Percentiles rank a stretch among this genome's conserved stretches.
Conservation (phyloP, 2,113 vertebrate genomes). For the Myocastor coypus region DNA sequence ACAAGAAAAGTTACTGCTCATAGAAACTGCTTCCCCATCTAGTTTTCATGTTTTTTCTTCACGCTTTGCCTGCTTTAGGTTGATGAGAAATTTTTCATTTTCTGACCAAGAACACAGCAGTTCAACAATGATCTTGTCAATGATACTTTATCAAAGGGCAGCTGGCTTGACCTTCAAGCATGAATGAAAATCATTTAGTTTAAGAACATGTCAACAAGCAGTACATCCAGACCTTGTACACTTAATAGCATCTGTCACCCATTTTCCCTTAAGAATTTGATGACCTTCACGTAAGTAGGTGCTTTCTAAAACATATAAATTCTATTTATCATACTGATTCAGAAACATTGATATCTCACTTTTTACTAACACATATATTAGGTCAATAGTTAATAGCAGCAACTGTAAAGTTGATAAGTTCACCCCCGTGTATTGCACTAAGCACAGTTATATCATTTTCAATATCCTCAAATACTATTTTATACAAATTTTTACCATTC, state of each 20-base stretch:
- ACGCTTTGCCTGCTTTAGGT: conserved; percentile 51
- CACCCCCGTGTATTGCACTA: not conserved
- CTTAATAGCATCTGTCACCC: conserved; percentile 81
- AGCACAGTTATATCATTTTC: not conserved
- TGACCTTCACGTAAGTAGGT: conserved; percentile 79
- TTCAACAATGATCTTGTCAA: conserved; percentile 73
- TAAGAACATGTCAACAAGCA: conserved; percentile 81
- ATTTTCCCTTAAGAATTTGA: conserved; percentile 79
- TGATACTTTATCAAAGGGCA: conserved; percentile 63
- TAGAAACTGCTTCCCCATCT: conserved; percentile 3
- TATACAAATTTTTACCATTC: not conserved
- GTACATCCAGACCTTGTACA: conserved; percentile 76
- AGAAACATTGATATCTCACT: conserved; percentile 69
- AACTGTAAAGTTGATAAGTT: conserved; percentile 30
- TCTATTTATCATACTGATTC: conserved; percentile 75
- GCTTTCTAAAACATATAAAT: conserved; percentile 59
- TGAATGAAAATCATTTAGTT: conserved; percentile 80
- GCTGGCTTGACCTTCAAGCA: conserved; percentile 80
- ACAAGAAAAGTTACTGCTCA: conserved; percentile 60
- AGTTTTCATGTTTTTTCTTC: not conserved
- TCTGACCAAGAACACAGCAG: conserved; percentile 55
- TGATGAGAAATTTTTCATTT: conserved; percentile 71
- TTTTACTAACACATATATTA: conserved; percentile 78
- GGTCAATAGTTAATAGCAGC: conserved; percentile 74
- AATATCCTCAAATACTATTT: not conserved